Conservation (phyloP, 2,888 invertebrate species). For the Salpingus planirostris region DNA sequence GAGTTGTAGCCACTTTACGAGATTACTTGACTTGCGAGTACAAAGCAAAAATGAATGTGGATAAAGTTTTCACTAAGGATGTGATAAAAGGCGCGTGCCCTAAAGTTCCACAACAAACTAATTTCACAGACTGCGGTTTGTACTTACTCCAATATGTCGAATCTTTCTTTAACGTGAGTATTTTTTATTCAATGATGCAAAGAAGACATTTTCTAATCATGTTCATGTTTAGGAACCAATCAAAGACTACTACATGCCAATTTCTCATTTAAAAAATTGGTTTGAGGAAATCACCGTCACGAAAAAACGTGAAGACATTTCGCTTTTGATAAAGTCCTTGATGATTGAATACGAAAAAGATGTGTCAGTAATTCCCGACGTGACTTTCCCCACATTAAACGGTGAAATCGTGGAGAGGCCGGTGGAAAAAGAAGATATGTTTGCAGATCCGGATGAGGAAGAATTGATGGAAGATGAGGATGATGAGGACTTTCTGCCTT, state of each 20-base stretch:
- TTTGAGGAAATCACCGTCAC: constrained; percentile 78
- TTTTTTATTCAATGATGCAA: constrained; percentile 1
- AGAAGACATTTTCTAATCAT: neutral
- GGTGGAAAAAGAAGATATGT: constrained; percentile 26
- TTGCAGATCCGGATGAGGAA: constrained; percentile 24
- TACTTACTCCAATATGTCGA: constrained; percentile 95
- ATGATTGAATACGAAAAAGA: constrained; percentile 67
- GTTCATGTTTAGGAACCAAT: constrained; percentile 59
- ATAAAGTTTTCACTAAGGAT: constrained; percentile 67
- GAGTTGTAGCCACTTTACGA: constrained; percentile 81
- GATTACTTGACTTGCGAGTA: constrained; percentile 88
- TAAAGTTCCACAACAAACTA: constrained; percentile 95
- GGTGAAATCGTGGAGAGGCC: constrained; percentile 54
- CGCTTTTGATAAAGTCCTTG: constrained; percentile 62
- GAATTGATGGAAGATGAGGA: constrained; percentile 13
- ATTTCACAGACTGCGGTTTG: constrained; percentile 94
- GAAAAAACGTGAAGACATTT: constrained; percentile 79
- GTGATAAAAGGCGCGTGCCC: constrained; percentile 80
- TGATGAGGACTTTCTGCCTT: constrained; percentile 6
- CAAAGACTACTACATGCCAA: constrained; percentile 71
- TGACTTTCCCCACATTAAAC: constrained; percentile 67
- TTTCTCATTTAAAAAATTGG: constrained; percentile 76
- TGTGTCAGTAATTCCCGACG: constrained; percentile 57
- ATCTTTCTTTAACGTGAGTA: constrained; percentile 76
- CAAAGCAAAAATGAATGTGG: constrained; percentile 56